Percentiles rank a stretch among this genome's conserved stretches.
Conservation (phyloP, 2,888 invertebrate species). For the Eurytoma californica region DNA sequence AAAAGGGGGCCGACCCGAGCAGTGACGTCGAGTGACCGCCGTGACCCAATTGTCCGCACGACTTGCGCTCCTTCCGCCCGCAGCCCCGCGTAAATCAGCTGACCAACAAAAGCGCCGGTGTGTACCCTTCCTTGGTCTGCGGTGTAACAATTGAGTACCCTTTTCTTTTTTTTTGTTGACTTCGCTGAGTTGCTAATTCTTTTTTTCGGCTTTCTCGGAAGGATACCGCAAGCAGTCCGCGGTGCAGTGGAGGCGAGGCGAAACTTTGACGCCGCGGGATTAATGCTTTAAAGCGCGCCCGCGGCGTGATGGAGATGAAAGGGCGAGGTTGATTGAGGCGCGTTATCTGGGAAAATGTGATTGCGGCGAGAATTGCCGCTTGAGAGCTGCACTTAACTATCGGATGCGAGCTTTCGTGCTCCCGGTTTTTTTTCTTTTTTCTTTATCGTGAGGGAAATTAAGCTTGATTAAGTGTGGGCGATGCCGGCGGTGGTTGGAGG, state of each 20-base stretch:
- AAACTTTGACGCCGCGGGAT: neutral
- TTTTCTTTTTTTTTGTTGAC: neutral
- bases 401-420: no score
- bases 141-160: no score
- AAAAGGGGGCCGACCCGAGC: neutral
- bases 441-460: no score
- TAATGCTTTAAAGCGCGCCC: slow-evolving; percentile 8
- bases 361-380: neutral
- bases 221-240: no score
- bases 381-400: no score
- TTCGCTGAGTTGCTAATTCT: neutral
- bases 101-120: neutral
- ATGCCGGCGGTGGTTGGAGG: no score
- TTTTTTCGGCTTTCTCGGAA: neutral
- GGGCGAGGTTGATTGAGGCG: neutral
- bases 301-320: slow-evolving; percentile 21
- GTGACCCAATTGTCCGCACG: slow-evolving; percentile 59
- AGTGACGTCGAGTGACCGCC: slow-evolving; percentile 53
- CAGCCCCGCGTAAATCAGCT: neutral
- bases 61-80: neutral
- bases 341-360: neutral
- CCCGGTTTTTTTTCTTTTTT: no score
- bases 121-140: neutral
- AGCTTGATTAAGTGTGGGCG: no score
- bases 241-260: neutral